These are phyloP conservation scores for Poeciliopsis gracilis DNA, from an alignment of 2,797 vertebrate species.

Conservation along the genomic window DNA sequence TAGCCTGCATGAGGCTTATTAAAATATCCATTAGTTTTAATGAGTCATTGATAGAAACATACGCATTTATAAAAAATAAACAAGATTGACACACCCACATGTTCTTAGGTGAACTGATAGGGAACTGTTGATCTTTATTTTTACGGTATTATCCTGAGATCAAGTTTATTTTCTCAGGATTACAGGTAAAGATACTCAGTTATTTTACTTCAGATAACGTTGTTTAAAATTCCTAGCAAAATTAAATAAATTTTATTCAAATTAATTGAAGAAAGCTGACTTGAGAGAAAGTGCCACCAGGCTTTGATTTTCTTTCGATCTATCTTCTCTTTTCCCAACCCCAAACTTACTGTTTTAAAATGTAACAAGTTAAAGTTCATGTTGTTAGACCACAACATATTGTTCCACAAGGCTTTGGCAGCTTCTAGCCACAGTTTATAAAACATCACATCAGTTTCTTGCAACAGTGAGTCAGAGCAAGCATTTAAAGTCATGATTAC, in stretches of 20 bases:
- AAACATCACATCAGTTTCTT: background rate
- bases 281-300: background rate
- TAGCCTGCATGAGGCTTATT: background rate
- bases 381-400: background rate
- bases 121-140: background rate
- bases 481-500: background rate
- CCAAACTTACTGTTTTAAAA: background rate
- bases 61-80: background rate
- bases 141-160: background rate
- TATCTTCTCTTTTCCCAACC: background rate
- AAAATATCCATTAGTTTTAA: background rate
- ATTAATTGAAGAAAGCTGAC: background rate
- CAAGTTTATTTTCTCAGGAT: background rate
- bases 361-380: background rate
- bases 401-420: background rate
- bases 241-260: background rate
- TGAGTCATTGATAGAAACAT: background rate
- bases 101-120: background rate
- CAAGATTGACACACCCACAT: background rate
- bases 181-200: background rate
- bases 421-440: background rate
- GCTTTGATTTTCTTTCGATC: background rate
- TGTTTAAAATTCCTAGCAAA: background rate
- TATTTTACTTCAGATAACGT: background rate
- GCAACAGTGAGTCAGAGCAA: background rate